Evolutionary conservation across 2,113 vertebrate genomes (phyloP).

Genomic region (Sitta europaea): DNA sequence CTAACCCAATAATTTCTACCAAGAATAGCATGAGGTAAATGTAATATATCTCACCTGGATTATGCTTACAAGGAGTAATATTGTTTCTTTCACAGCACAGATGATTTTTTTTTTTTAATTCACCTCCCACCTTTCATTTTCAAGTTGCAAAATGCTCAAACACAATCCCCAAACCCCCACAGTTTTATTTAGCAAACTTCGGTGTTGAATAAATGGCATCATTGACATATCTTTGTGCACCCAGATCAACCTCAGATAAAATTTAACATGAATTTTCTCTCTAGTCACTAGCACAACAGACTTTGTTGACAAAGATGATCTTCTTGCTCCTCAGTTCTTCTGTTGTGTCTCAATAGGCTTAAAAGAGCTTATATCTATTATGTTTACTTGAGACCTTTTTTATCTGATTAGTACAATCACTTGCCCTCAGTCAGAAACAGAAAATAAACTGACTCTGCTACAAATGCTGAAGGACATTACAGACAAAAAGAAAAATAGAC

Average conservation of each 20-base stretch:
- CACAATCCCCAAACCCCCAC: fast-evolving
- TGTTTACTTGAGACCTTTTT: background rate
- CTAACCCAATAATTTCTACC: background rate
- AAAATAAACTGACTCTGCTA: background rate
- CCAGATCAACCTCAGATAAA: background rate
- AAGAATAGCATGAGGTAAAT: background rate
- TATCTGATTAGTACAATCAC: background rate
- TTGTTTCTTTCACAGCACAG: background rate
- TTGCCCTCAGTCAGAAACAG: background rate
- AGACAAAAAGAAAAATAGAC: background rate
- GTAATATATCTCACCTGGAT: fast-evolving
- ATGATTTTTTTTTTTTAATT: background rate
- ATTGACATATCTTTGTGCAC: background rate
- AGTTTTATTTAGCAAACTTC: background rate
- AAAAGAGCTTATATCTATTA: background rate
- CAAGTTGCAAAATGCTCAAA: background rate
- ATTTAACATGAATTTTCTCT: background rate
- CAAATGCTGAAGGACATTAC: background rate
- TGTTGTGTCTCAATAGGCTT: background rate
- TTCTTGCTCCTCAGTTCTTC: background rate
- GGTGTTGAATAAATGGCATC: background rate
- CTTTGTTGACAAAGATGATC: background rate
- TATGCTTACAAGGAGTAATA: background rate
- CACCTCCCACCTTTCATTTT: background rate
- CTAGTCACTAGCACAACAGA: background rate